A percentile compares a stretch with the other conserved stretches of the same genome.
phyloP scores from a whole-genome alignment of 2,797 vertebrate genomes.

The Trachops cirrhosus region DNA sequence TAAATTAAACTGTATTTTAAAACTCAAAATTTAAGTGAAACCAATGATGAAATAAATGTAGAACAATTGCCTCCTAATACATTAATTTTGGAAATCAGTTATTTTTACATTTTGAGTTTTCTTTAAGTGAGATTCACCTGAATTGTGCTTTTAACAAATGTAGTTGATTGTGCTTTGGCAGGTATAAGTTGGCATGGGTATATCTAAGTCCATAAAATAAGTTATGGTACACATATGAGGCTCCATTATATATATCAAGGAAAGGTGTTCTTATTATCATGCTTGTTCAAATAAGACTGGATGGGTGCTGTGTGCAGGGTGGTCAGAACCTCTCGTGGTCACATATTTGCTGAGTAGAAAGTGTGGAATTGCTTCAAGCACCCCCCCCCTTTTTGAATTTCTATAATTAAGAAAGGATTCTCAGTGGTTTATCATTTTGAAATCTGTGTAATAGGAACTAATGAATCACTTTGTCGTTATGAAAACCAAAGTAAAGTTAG shows the following conservation, averaged over 20 bases:
- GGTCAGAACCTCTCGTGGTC: neutral
- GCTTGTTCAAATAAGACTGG: neutral
- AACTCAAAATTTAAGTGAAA: conserved; percentile 33
- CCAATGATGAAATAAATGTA: neutral
- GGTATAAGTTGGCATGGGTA: neutral
- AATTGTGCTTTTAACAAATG: neutral
- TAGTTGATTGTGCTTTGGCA: neutral
- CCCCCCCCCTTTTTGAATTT: conserved; percentile 22
- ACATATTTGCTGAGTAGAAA: conserved; percentile 30
- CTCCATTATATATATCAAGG: neutral
- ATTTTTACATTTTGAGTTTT: conserved; percentile 11
- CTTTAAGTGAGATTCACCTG: neutral
- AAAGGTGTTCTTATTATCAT: neutral
- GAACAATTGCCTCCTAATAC: neutral
- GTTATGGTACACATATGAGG: neutral
- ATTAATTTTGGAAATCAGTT: neutral
- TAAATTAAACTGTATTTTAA: conserved; percentile 14
- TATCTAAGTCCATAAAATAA: neutral
- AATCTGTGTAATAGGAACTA: conserved; percentile 64
- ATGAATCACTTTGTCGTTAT: conserved; percentile 67
- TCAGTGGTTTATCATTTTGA: conserved; percentile 64
- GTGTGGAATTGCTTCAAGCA: conserved; percentile 23
- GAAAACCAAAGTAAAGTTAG: conserved; percentile 70
- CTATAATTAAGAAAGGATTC: conserved; percentile 55
- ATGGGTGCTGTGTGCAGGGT: neutral